Base-by-base conservation (phyloP, 2,113 vertebrate species). In the Hiodon alosoides region DNA sequence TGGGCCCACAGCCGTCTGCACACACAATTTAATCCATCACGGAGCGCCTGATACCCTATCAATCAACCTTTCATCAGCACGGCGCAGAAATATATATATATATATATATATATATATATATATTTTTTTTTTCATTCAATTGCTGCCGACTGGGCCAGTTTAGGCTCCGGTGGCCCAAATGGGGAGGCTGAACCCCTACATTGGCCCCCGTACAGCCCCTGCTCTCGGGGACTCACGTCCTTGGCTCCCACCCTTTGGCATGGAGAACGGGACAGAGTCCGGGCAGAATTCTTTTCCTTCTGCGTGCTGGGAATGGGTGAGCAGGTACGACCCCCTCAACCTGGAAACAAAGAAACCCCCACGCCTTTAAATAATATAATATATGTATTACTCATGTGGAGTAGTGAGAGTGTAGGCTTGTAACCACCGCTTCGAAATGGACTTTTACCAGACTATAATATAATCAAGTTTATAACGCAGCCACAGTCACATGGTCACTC, bases 41-140 rank as follows among this genome's bases (percentile, higher is more conserved):
- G 94, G 93, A 90, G 93, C 91, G 89, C 92, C 91, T 93, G 93
- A 92, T 91, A 93, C 89, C 92, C 92, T 93, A 95, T 97, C 95
- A 95, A 97, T 98, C 96, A 97, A 95, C 92, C 95, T 93, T 98
- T 97, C 95, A 98, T 98, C 95, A 97, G 94, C 93, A 94, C 94
- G 91, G 92, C 81, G 81, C 93, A 95, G 90, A 91, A 92, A 92
- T 83, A 93, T 94, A 94, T 94, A 94, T 91, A 94, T 96, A 31
- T 31, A 31, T 31, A 31, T 31, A n/a, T n/a, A 92, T 83, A 93
- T 94, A 94, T 94, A 94, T 91, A 94, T 96, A 31, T 31, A 31
- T 31, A 31, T 31, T 31, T 31, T 31, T 95, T 96, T 96, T 97
- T 97, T 93, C 94, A 96, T 97, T 95, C 93, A 92, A 92, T 92